Evolutionary conservation across 1,140 invertebrate species (phyloP).

Genomic region (Xylocopa sonorina): DNA sequence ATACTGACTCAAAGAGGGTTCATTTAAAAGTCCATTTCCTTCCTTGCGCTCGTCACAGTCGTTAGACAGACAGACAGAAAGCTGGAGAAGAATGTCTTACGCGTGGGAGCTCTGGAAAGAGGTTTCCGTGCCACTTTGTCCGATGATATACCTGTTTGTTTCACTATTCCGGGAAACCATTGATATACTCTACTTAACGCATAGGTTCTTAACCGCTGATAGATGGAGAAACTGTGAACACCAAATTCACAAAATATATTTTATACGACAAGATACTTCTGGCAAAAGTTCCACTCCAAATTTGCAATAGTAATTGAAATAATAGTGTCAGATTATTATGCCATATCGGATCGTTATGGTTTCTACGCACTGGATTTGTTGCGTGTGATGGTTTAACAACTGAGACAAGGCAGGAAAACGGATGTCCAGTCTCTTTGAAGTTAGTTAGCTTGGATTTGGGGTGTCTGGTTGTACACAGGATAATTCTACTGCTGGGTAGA

Average conservation of each 20-base stretch:
- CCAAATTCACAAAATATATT: too few species aligned
- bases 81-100: not conserved
- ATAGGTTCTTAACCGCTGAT: too few species aligned
- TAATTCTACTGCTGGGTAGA: not conserved
- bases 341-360: not conserved
- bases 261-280: too few species aligned
- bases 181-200: too few species aligned
- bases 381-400: not conserved
- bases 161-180: too few species aligned
- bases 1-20: not conserved
- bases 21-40: constrained; percentile 1
- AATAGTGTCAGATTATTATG: constrained; percentile 5
- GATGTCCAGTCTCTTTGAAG: not conserved
- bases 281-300: too few species aligned
- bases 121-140: not conserved
- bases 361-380: too few species aligned
- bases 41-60: not conserved
- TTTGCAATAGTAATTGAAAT: too few species aligned
- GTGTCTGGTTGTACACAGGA: not conserved
- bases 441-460: not conserved
- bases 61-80: not conserved
- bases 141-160: too few species aligned
- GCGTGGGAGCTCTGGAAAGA: not conserved
- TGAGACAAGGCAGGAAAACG: not conserved
- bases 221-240: too few species aligned